Base-by-base conservation (phyloP, 2,797 vertebrate species). In the Gymnodraco acuticeps region DNA sequence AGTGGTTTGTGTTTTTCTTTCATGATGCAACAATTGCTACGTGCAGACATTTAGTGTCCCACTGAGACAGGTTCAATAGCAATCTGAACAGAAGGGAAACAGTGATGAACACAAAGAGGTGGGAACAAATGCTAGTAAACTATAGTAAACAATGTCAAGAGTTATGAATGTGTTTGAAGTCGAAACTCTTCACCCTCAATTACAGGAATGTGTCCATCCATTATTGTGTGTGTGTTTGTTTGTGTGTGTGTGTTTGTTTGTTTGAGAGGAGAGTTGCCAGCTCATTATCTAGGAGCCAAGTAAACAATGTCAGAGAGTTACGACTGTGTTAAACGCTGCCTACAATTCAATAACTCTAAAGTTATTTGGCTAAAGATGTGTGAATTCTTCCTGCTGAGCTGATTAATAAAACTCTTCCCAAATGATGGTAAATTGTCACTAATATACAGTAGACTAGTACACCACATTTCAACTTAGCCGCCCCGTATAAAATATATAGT, bases 241-340 rank as follows among this genome's bases (percentile, higher is more conserved):
- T 61, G 64, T 50, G 53, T 27, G 69, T 64, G 45, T 51, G 38
- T 45, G 58, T 60, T 3, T 23, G 58, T 10, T 42, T 23, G 20
- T 13, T 42, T 19, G 48, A 42, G 15, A 59, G 45, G 56, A 19
- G 77, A 56, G 48, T 72, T 81, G 76, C 78, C 78, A 87, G 15
- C 79, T 90, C 85, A 84, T 87, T 84, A 84, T 68, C 73, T 60
- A 42, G 75, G 65, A 87, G 78, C 69, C 71, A 73, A 74, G 85
- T 78, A 80, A 89, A 89, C 87, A 88, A 78, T 81, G 87, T 68
- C 77, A 85, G 66, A 79, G 78, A 80, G 76, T 91, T 86, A 87
- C 20, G 19, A 60, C 75, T 50, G 64, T 56, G 62, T 78, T 80
- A 53, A 75, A 52, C 43, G 14, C 64, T 58, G 64, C 55, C 67